Base-by-base conservation (phyloP, 1,140 invertebrate species). In the Capitella teleta region DNA sequence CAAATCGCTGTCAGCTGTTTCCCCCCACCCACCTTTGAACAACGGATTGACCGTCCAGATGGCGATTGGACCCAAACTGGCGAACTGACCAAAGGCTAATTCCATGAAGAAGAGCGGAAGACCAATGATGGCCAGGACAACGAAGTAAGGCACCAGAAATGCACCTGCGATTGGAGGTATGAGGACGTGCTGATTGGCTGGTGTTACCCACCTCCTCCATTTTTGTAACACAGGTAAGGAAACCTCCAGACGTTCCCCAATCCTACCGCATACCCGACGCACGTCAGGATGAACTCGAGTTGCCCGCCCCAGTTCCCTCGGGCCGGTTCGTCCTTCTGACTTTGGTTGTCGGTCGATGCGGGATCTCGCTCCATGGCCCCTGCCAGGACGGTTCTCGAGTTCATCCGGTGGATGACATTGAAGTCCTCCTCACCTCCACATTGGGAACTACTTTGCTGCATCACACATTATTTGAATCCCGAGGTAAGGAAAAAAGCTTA, bases 221-320 rank as follows among this genome's bases (percentile, higher is more conserved):
- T 40, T 10, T 16, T 40, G 38, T 40, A 40, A 24, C 38, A 40
- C 2, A 40, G 38, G 65, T 91, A 92, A 14, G 88, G 88, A 74
- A 93, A 94, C 18, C 51, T 32, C 67, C 67, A 69, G n/a, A 69
- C 64, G 41, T 72, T 72, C 5, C 68, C 66, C 5, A 68, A 54
- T 12, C 66, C 68, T 25, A 68, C 69, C 25, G 68, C 65, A 44
- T 61, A 61, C 10, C 66, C 63, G 5, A 74, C 58, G 21, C 69
- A 61, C 4, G 72, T 68, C 19, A 74, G 53, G 23, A 74, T 55
- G 53, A 74, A 74, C 43, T 74, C 72, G 28, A 68, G 62, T 41
- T 64, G 61, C 32, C 63, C 64, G 19, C 54, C 59, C 72, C 72
- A 74, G 19, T 38, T 26, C 21, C 56, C 54, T 1, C 58, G 41